Evolutionary conservation across 2,797 vertebrate genomes (phyloP).

Genomic region (Columba guinea): DNA sequence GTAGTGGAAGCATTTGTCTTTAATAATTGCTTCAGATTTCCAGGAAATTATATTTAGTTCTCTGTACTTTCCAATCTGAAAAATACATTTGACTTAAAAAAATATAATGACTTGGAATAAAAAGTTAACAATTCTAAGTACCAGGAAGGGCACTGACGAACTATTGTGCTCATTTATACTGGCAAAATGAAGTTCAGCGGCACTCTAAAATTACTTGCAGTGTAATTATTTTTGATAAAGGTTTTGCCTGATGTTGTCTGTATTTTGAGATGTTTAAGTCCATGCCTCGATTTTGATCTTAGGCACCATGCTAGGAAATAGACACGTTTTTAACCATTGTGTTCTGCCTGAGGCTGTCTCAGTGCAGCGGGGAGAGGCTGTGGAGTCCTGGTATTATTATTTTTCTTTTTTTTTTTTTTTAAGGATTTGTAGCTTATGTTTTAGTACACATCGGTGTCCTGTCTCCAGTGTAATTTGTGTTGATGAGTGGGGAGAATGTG

Average conservation of each 20-base stretch:
- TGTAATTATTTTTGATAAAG: background rate
- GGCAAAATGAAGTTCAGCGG: background rate
- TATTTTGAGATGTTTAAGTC: background rate
- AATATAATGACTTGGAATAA: background rate
- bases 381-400: background rate
- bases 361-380: rapidly evolving
- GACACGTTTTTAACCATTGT: background rate
- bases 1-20: background rate
- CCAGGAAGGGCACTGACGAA: background rate
- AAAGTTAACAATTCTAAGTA: background rate
- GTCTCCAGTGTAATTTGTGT: background rate
- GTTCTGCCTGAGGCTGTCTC: background rate
- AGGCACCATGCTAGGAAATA: rapidly evolving
- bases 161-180: background rate
- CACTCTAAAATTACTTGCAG: background rate
- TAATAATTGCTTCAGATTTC: background rate
- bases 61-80: background rate
- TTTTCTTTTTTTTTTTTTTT: background rate
- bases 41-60: background rate
- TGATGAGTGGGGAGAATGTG: background rate
- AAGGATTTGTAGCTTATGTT: background rate
- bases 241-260: background rate
- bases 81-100: background rate
- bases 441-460: background rate
- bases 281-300: background rate